These are phyloP conservation scores for Arctia plantaginis DNA, from an alignment of 2,888 invertebrate genomes.

Conservation along the genomic window DNA sequence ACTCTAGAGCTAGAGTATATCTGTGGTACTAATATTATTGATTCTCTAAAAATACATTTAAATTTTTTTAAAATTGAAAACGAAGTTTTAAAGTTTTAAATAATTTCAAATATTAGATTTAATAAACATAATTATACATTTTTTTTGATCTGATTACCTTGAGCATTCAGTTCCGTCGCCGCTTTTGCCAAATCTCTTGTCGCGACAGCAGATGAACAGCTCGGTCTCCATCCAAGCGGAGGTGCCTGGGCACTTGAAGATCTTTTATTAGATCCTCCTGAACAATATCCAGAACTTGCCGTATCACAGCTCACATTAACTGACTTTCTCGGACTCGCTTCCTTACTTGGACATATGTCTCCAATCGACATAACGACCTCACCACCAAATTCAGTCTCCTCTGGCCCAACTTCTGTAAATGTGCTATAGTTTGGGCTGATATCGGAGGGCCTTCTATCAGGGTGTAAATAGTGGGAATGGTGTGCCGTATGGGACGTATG, in stretches of 20 bases:
- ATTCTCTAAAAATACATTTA: too few species aligned
- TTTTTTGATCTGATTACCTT: slow-evolving; percentile 81
- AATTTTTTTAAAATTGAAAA: too few species aligned
- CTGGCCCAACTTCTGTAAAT: slow-evolving; percentile 82
- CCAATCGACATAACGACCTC: slow-evolving; percentile 78
- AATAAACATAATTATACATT: not conserved
- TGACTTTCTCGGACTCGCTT: slow-evolving; percentile 83
- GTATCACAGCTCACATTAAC: slow-evolving; percentile 84
- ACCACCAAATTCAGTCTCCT: slow-evolving; percentile 77
- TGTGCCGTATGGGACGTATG: slow-evolving; percentile 91
- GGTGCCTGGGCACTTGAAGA: slow-evolving; percentile 83
- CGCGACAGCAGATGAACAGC: slow-evolving; percentile 87
- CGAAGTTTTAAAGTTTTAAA: too few species aligned
- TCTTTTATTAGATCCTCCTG: slow-evolving; percentile 82
- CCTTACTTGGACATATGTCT: slow-evolving; percentile 81
- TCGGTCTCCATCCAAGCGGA: slow-evolving; percentile 85
- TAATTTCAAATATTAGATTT: not conserved
- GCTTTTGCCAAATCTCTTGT: slow-evolving; percentile 87
- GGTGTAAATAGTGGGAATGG: slow-evolving; percentile 85
- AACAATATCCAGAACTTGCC: slow-evolving; percentile 82
- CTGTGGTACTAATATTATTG: too few species aligned
- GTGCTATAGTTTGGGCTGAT: slow-evolving; percentile 84
- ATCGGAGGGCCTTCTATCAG: slow-evolving; percentile 80
- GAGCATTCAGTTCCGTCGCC: slow-evolving; percentile 90
- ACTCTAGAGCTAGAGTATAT: too few species aligned